Conservation (phyloP, 2,113 vertebrate genomes). For the Halcyon senegalensis region DNA sequence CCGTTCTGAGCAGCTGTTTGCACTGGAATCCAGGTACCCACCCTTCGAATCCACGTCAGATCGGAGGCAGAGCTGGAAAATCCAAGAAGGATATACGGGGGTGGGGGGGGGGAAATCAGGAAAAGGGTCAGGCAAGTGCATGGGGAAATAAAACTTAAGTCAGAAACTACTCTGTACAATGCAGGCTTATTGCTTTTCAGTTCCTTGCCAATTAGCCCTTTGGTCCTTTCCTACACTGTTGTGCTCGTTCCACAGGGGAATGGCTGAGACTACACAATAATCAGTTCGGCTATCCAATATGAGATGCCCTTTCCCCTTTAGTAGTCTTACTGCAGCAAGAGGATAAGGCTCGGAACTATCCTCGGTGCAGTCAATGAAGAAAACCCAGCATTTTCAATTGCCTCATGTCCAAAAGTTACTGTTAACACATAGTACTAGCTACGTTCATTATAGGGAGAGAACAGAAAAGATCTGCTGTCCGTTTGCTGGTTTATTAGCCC, state of each 20-base stretch:
- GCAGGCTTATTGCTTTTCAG: not conserved
- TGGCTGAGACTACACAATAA: not conserved
- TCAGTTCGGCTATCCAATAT: not conserved
- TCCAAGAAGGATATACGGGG: not conserved
- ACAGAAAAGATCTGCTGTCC: not conserved
- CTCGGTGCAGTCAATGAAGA: not conserved
- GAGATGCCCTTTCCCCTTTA: not conserved
- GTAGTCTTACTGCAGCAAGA: not conserved
- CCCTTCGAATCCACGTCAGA: slow-evolving; percentile 85
- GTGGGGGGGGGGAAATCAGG: not conserved
- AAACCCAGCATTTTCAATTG: slow-evolving; percentile 28
- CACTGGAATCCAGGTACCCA: slow-evolving; percentile 82
- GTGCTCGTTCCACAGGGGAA: slow-evolving; percentile 7
- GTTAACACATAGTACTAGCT: not conserved
- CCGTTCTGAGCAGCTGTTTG: slow-evolving; percentile 84
- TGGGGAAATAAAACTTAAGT: slow-evolving; percentile 36
- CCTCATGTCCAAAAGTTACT: slow-evolving; percentile 4
- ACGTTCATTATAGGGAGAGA: not conserved
- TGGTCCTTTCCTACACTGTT: not conserved
- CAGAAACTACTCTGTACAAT: not conserved
- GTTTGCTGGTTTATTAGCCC: not conserved
- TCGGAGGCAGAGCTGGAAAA: slow-evolving; percentile 86
- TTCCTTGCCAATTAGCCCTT: not conserved
- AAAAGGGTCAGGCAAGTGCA: slow-evolving; percentile 17
- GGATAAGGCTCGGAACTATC: not conserved